Base-by-base conservation (phyloP, 2,113 vertebrate genomes). In the Erpornis zantholeuca region DNA sequence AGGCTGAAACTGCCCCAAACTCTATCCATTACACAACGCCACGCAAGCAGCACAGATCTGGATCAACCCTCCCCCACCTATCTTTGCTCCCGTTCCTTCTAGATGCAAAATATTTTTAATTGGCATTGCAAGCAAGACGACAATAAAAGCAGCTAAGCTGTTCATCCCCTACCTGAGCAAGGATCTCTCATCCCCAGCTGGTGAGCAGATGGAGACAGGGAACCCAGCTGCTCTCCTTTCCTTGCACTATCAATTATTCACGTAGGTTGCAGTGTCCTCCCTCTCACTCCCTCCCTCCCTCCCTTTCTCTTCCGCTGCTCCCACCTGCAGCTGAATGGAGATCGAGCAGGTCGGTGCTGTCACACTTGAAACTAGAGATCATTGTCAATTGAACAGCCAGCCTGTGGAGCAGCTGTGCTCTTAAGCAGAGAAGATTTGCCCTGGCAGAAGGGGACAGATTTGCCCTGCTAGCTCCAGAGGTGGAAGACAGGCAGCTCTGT, bases 211-310 rank as follows among this genome's bases (percentile, higher is more conserved):
- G 90, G 78, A 93, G 75, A 85, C 93, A 60, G 92, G 88, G 94
- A 95, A 93, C 87, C 96, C 93, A 96, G 97, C 96, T 94, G 96
- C 96, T 94, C 92, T 95, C 79, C 77, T 42, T 92, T 71, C 96
- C 93, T 89, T 49, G 84, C 94, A 90, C 92, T 77, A 97, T 97
- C 96, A 97, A 97, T 97, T 92, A 97, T 97, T 73, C 97, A 97
- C 84, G 53, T 86, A 98, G 98, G 98, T 97, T 98, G 98, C 98
- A 97, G 97, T 96, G 93, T 97, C 97, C 88, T 96, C 96, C 94
- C 95, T 98, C 98, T 97, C 97, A 81, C 95, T 97, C 97, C n/a
- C 57, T 57, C 31, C n/a, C 57, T 57, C 31, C 97, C 98, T 90
- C 78, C 72, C 92, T 84, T 75, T 96, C 96, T 96, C 97, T 97